These are phyloP conservation scores for Drosophila sproati DNA, from an alignment of 1,140 invertebrate species.

Conservation along the genomic window DNA sequence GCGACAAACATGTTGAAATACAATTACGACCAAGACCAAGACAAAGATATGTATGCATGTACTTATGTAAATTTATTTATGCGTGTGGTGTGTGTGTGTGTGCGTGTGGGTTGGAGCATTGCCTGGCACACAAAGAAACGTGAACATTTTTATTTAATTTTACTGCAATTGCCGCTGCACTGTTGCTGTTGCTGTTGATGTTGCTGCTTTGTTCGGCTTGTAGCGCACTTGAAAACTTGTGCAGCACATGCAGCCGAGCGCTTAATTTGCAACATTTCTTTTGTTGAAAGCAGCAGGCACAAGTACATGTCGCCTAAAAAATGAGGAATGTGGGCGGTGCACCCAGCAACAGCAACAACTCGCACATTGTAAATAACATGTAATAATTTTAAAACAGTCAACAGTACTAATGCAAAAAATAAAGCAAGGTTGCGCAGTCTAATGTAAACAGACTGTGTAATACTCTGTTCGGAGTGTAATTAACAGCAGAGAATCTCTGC, in stretches of 20 bases:
- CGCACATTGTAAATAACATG: conserved; percentile 78
- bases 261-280: conserved; percentile 82
- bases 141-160: conserved; percentile 77
- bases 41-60: conserved; percentile 34
- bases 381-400: conserved; percentile 72
- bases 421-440: neutral
- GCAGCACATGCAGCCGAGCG: conserved; percentile 67
- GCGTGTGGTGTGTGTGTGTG: neutral
- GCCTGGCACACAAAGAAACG: conserved; percentile 53
- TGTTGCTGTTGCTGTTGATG: conserved; percentile 14
- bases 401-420: conserved; percentile 57
- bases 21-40: conserved; percentile 57
- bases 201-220: conserved; percentile 41
- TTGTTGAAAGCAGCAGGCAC: conserved; percentile 48
- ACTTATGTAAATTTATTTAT: conserved; percentile 5
- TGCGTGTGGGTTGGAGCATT: conserved; percentile 20
- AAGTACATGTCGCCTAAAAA: conserved; percentile 57
- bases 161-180: conserved; percentile 41
- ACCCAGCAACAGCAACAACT: conserved; percentile 35
- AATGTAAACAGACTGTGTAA: neutral
- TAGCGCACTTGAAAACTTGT: conserved; percentile 72
- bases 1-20: conserved; percentile 65
- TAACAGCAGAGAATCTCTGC: too few relatives aligned
- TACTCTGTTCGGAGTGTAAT: neutral
- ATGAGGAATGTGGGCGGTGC: neutral